Conservation (phyloP, 2,888 invertebrate species). For the Hirtodrosophila duncani region DNA sequence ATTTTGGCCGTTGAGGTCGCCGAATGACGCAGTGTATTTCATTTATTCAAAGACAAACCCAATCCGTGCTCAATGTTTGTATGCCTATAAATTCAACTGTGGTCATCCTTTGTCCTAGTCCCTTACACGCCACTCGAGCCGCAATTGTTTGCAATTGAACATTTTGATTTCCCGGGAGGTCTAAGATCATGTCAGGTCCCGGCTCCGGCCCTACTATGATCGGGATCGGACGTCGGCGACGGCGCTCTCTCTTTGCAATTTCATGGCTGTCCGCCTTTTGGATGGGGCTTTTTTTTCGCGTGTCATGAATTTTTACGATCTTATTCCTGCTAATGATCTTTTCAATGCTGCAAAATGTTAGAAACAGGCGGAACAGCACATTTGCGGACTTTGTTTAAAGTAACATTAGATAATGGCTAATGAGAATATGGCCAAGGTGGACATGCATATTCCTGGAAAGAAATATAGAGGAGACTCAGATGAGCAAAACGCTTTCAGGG, state of each 20-base stretch:
- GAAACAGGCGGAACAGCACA: neutral
- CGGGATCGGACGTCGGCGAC: conserved; percentile 1
- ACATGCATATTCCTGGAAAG: too few relatives aligned
- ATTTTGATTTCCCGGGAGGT: conserved; percentile 65
- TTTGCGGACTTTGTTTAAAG: neutral
- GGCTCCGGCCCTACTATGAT: neutral
- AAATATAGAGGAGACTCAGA: too few relatives aligned
- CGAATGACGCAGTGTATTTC: conserved; percentile 58
- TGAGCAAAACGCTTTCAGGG: too few relatives aligned
- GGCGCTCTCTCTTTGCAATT: conserved; percentile 41
- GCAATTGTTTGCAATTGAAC: conserved; percentile 65
- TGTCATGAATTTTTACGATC: conserved; percentile 67
- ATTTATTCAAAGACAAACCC: conserved; percentile 25
- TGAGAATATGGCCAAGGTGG: too few relatives aligned
- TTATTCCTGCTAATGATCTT: conserved; percentile 66
- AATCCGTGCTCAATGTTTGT: conserved; percentile 44
- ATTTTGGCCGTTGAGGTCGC: conserved; percentile 42
- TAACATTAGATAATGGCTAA: too few relatives aligned
- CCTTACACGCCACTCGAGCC: conserved; percentile 37
- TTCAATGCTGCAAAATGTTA: conserved; percentile 33
- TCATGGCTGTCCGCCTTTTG: conserved; percentile 54
- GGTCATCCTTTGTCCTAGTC: conserved; percentile 52
- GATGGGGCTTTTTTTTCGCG: conserved; percentile 58
- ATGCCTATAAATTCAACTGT: conserved; percentile 55
- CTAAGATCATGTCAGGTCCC: conserved; percentile 21